phyloP scores from a whole-genome alignment of 1,140 invertebrate genomes.

The Eurosta solidaginis region DNA sequence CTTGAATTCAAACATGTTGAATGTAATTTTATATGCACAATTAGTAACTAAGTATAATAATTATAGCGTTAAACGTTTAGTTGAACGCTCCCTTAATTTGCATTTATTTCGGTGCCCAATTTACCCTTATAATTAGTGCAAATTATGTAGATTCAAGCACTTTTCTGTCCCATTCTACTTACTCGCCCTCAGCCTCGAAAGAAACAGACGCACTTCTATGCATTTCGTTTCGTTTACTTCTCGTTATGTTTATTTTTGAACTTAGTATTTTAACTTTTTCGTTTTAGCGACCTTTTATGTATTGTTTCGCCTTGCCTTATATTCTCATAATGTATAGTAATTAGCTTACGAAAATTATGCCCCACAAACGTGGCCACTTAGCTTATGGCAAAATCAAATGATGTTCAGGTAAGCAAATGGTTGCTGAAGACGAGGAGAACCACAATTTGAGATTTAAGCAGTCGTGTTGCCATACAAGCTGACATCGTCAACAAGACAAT shows the following conservation, averaged over 20 bases:
- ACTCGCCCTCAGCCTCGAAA: neutral
- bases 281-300: neutral
- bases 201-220: neutral
- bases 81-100: neutral
- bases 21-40: too few relatives aligned
- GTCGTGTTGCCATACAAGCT: neutral
- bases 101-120: neutral
- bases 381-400: neutral
- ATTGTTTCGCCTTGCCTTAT: neutral
- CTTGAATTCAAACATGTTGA: too few relatives aligned
- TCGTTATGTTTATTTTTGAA: neutral
- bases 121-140: conserved; percentile 17
- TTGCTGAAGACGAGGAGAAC: neutral
- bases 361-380: conserved; percentile 15
- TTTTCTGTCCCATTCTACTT: neutral
- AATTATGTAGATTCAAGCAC: conserved; percentile 25
- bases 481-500: neutral
- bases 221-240: neutral
- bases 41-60: too few relatives aligned
- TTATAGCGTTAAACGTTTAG: too few relatives aligned
- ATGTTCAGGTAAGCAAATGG: neutral
- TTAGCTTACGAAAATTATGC: conserved; percentile 22
- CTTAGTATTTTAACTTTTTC: neutral
- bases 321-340: neutral
- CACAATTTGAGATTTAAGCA: neutral